These are phyloP conservation scores for Platalea minor DNA, from an alignment of 2,797 vertebrate genomes.

Conservation along the genomic window DNA sequence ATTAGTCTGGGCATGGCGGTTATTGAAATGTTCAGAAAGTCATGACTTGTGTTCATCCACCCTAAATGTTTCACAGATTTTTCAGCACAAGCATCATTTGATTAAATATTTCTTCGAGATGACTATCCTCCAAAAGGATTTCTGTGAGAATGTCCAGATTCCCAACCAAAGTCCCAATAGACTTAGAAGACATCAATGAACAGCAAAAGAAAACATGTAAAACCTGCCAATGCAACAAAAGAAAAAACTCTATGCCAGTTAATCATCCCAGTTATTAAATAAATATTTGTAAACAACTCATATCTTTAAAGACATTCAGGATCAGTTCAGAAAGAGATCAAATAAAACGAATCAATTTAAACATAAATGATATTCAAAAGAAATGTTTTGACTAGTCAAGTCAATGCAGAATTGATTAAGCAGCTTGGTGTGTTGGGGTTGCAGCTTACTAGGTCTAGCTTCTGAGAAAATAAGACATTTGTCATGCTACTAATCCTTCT, in stretches of 20 bases:
- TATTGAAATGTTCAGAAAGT: background rate
- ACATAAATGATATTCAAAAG: background rate
- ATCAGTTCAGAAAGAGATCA: background rate
- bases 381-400: background rate
- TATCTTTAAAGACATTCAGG: background rate
- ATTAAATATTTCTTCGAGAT: background rate
- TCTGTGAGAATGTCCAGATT: background rate
- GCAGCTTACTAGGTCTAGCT: background rate
- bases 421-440: background rate
- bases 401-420: slow-evolving; percentile 4
- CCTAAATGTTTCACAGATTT: background rate
- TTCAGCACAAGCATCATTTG: background rate
- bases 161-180: background rate
- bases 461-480: background rate
- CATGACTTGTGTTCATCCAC: background rate
- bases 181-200: background rate
- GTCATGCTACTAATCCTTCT: background rate
- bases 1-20: background rate
- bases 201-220: background rate
- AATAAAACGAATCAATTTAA: background rate
- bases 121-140: background rate
- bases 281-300: background rate
- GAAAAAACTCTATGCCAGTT: background rate
- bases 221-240: background rate
- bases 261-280: background rate